These are phyloP conservation scores for Imbricaverruca yamaguchii DNA, from an alignment of 2,888 invertebrate species.

Conservation along the genomic window DNA sequence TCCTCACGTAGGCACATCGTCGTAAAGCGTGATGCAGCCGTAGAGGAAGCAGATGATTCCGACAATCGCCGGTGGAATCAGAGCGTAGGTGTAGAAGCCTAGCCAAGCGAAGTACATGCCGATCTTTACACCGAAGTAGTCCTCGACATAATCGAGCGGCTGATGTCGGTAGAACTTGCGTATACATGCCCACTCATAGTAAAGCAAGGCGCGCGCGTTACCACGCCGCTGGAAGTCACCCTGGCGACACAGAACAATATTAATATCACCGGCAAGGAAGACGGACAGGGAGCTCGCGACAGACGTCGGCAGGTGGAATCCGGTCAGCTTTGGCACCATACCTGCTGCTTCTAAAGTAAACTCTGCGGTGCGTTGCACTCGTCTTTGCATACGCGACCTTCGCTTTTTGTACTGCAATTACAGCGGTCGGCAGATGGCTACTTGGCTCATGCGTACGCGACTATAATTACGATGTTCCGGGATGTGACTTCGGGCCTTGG, in stretches of 20 bases:
- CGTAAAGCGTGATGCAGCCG: conserved; percentile 56
- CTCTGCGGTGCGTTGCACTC: too few species aligned
- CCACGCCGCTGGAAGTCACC: not conserved
- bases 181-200: conserved; percentile 74
- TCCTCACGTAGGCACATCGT: conserved; percentile 58
- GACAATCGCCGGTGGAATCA: conserved; percentile 72
- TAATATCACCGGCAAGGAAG: too few species aligned
- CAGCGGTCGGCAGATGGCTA: too few species aligned
- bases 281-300: too few species aligned
- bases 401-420: too few species aligned
- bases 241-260: not conserved
- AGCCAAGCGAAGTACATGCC: conserved; percentile 89
- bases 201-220: conserved; percentile 60
- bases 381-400: too few species aligned
- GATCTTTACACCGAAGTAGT: conserved; percentile 85
- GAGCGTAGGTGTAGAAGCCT: conserved; percentile 87
- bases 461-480: too few species aligned
- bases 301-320: too few species aligned
- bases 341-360: too few species aligned
- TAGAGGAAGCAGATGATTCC: conserved; percentile 73
- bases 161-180: conserved; percentile 67
- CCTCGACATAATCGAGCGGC: conserved; percentile 79
- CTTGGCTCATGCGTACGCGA: too few species aligned
- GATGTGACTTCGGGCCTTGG: too few species aligned
- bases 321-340: too few species aligned